These are phyloP conservation scores for Pygmarrhopalites habei DNA, from an alignment of 1,140 invertebrate species.

Conservation along the genomic window DNA sequence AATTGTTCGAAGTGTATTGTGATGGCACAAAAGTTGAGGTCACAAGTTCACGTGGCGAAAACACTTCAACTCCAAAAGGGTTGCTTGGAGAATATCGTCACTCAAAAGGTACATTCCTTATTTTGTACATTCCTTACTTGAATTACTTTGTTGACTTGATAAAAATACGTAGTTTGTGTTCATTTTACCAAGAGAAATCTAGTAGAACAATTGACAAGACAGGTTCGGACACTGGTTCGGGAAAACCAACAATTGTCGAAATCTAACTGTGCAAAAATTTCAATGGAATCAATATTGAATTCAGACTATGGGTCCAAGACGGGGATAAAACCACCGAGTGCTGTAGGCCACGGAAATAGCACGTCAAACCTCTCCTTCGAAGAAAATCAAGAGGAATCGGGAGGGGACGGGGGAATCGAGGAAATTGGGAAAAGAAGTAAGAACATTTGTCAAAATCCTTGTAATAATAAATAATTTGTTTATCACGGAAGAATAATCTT, in stretches of 20 bases:
- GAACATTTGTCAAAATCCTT: no score
- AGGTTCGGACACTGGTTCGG: background rate
- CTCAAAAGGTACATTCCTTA: background rate
- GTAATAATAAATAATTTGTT: no score
- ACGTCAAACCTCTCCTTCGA: no score
- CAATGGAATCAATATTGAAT: no score
- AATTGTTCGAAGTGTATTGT: background rate
- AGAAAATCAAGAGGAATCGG: no score
- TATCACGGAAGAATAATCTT: no score
- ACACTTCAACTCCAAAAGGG: background rate
- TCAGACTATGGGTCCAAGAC: no score
- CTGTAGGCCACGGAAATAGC: no score
- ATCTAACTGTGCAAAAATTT: no score
- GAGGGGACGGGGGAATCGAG: background rate
- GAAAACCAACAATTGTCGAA: conserved; percentile 1
- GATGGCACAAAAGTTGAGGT: background rate
- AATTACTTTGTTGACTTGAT: background rate
- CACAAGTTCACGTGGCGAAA: background rate
- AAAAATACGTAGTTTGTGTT: background rate
- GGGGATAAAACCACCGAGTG: no score
- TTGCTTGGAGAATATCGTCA: conserved; percentile 1
- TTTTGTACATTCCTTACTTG: background rate
- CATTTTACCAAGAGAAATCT: background rate
- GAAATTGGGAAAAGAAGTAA: no score
- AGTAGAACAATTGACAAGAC: conserved; percentile 5